Evolutionary conservation across 2,888 invertebrate species (phyloP), one percentile per base, ranked within the genome.

Genomic region (Tetragonisca angustula): DNA sequence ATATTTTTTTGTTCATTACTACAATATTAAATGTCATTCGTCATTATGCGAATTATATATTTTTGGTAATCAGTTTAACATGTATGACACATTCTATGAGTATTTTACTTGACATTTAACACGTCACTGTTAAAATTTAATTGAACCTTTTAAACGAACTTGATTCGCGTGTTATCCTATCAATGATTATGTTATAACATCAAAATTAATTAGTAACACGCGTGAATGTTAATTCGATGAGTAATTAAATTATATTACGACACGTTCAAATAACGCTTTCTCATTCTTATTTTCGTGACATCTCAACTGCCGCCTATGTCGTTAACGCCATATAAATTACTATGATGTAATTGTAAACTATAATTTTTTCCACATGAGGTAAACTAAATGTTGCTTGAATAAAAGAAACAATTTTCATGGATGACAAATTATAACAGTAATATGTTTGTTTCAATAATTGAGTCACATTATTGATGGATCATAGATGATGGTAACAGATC

Each of bases 1-100:
- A 11, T 43, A 27, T 4, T 56, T 5, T 5, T 2, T 5, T 2
- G n/a, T 0, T 5, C 5, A 4, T n/a, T 5, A n/a, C 2, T n/a
- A n/a, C 21, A n/a, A 56, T 5, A 15, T 56, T 13, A 4, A 21
- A 5, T 1, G 13, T n/a, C n/a, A 56, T n/a, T 15, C 5, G 13
- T 56, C 56, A 5, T 56, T 56, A 0, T 13, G 13, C n/a, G 24
- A 24, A 24, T 61, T 61, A 19, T 17, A 17, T 61, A 3, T 24
- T 6, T 2, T 19, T 27, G 27, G 19, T 11, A 36, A 36, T 64
- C 5, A 21, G 13, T 21, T 21, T 21, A 64, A 27, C 27, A 27
- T 0, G 3, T 27, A 11, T 19, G 9, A 64, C 36, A 9, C 15
- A n/a, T 17, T 62, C 4, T 19, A 9, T 32, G 62, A 62, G 32